phyloP scores from a whole-genome alignment of 1,140 invertebrate genomes.

The Potamilus streckersoni region DNA sequence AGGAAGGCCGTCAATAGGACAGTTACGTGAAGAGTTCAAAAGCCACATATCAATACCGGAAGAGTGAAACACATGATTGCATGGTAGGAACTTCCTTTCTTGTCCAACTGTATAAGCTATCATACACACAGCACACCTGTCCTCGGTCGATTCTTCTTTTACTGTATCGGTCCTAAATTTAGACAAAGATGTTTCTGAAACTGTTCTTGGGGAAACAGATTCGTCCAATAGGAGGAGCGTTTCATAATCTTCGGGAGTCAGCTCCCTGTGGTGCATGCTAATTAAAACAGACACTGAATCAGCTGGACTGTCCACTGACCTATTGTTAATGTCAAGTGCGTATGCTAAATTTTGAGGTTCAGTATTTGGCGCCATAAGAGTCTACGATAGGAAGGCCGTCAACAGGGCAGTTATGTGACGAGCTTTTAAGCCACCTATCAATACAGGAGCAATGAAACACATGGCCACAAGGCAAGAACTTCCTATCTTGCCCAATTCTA shows the following conservation, averaged over 20 bases:
- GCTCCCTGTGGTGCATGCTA: slow-evolving; percentile 52
- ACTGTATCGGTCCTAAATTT: slow-evolving; percentile 52
- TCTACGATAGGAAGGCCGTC: slow-evolving; percentile 56
- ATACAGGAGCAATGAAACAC: slow-evolving; percentile 58
- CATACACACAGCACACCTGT: slow-evolving; percentile 57
- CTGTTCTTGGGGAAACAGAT: slow-evolving; percentile 54
- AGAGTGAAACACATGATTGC: slow-evolving; percentile 57
- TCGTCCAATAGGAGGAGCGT: slow-evolving; percentile 57
- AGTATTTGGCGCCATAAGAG: too few species aligned
- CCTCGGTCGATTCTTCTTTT: slow-evolving; percentile 27
- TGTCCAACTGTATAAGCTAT: slow-evolving; percentile 53
- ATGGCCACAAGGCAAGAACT: slow-evolving; percentile 60
- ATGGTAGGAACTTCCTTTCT: slow-evolving; percentile 56
- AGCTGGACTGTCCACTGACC: slow-evolving; percentile 30
- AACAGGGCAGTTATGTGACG: slow-evolving; percentile 60
- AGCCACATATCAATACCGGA: slow-evolving; percentile 61
- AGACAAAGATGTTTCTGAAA: slow-evolving; percentile 34
- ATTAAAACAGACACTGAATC: slow-evolving; percentile 48
- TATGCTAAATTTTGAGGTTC: slow-evolving; percentile 42
- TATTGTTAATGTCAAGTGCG: slow-evolving; percentile 45
- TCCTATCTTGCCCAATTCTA: slow-evolving; percentile 47
- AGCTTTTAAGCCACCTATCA: slow-evolving; percentile 58
- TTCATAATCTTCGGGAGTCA: slow-evolving; percentile 64
- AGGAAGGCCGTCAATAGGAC: slow-evolving; percentile 60
- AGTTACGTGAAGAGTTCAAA: slow-evolving; percentile 59